Evolutionary conservation across 2,888 invertebrate genomes (phyloP).

Genomic region (Megalurothrips usitatus): DNA sequence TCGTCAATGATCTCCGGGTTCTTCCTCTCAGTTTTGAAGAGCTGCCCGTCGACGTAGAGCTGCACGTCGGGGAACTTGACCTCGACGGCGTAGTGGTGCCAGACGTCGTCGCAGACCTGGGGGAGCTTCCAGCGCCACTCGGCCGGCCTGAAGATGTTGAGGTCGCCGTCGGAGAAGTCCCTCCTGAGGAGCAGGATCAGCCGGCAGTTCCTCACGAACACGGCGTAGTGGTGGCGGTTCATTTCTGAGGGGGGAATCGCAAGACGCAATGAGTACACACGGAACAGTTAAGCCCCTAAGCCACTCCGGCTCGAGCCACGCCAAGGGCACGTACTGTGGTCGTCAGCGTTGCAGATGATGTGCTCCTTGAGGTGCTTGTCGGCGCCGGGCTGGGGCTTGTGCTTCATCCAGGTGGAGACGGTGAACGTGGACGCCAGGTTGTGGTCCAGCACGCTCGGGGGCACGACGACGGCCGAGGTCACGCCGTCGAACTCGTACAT

Average conservation of each 20-base stretch:
- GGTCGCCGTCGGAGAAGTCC: conserved; percentile 88
- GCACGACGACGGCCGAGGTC: conserved; percentile 80
- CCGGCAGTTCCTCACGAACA: conserved; percentile 95
- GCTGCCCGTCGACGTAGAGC: conserved; percentile 82
- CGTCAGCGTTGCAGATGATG: conserved; percentile 93
- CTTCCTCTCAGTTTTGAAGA: conserved; percentile 61
- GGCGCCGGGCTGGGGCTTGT: conserved; percentile 66
- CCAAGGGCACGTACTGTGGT: conserved; percentile 71
- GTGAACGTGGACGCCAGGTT: conserved; percentile 78
- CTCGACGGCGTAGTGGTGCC: conserved; percentile 97
- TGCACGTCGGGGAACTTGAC: conserved; percentile 88
- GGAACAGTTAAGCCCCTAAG: too few relatives aligned
- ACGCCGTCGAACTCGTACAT: conserved; percentile 94
- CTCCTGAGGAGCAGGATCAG: conserved; percentile 84
- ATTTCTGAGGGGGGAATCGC: conserved; percentile 63
- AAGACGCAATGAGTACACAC: conserved; percentile 19
- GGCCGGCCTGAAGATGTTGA: conserved; percentile 92
- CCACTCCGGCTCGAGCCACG: neutral
- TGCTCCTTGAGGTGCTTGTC: conserved; percentile 95
- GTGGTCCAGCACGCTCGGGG: conserved; percentile 69
- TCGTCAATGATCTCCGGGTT: conserved; percentile 98
- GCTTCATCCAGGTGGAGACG: conserved; percentile 91
- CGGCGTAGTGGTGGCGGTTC: conserved; percentile 97
- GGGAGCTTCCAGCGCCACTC: conserved; percentile 98
- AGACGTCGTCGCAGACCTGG: conserved; percentile 94